Conservation (phyloP, 2,888 invertebrate genomes). For the Amphipyra berbera region DNA sequence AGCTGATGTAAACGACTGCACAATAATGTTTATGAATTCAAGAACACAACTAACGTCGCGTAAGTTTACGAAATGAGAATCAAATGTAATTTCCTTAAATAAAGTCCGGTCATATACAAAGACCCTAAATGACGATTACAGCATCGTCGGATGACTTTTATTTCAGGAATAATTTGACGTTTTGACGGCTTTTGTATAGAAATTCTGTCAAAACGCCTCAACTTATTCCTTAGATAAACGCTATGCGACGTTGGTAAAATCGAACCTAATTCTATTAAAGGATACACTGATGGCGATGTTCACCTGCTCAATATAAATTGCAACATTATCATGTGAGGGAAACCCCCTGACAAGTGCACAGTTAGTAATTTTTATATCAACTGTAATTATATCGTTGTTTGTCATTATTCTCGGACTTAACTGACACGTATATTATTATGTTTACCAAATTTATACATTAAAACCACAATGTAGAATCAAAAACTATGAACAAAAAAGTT, state of each 20-base stretch:
- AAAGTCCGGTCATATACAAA: too few species aligned
- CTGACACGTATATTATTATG: constrained; percentile 9
- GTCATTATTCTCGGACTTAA: constrained; percentile 3
- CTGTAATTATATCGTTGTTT: background rate
- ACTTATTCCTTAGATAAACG: too few species aligned
- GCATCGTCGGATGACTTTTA: too few species aligned
- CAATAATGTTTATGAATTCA: constrained; percentile 4
- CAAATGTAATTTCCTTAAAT: too few species aligned
- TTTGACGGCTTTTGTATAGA: too few species aligned
- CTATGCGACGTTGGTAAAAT: too few species aligned
- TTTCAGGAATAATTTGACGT: too few species aligned
- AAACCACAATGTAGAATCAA: background rate
- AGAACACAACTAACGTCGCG: background rate
- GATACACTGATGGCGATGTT: background rate
- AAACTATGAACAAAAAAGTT: too few species aligned
- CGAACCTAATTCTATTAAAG: background rate
- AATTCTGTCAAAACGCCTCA: too few species aligned
- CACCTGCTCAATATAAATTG: background rate
- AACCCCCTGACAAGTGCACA: background rate
- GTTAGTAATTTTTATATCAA: constrained; percentile 5
- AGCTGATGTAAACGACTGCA: constrained; percentile 17
- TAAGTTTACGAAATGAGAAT: too few species aligned
- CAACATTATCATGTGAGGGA: background rate
- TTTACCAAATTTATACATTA: background rate
- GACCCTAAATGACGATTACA: too few species aligned